Evolutionary conservation across 2,113 vertebrate genomes (phyloP).

Genomic region (Ovibos moschatus): DNA sequence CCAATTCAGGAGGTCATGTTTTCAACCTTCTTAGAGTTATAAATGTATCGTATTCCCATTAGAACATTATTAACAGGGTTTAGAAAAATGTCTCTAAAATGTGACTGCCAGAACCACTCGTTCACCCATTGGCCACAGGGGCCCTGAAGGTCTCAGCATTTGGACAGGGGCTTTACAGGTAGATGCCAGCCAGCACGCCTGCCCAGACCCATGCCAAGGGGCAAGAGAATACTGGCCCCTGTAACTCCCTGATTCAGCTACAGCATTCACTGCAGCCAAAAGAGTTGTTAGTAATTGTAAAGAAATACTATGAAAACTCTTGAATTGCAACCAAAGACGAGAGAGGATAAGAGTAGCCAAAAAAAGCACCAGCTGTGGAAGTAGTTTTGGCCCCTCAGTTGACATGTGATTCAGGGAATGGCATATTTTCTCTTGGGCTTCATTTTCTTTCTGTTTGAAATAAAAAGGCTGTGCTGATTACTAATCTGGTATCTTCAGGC

Average conservation of each 20-base stretch:
- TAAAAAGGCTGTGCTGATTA: neutral
- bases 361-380: neutral
- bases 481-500: neutral
- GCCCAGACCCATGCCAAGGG: neutral
- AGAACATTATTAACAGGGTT: neutral
- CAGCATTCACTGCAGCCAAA: neutral
- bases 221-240: neutral
- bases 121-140: neutral
- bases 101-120: neutral
- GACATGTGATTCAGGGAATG: neutral
- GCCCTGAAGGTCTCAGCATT: neutral
- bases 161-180: rapidly evolving
- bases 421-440: neutral
- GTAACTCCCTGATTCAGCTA: too few relatives aligned
- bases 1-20: neutral
- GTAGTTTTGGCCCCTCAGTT: neutral
- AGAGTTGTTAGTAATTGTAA: neutral
- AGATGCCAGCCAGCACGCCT: neutral
- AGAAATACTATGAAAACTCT: neutral
- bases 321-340: neutral
- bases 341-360: neutral
- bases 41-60: neutral
- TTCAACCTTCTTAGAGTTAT: neutral
- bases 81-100: neutral
- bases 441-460: neutral